Percentiles rank a stretch among this genome's conserved stretches.
These are phyloP conservation scores for Stegana nigrithorax DNA, from an alignment of 2,888 invertebrate species.

Conservation along the genomic window DNA sequence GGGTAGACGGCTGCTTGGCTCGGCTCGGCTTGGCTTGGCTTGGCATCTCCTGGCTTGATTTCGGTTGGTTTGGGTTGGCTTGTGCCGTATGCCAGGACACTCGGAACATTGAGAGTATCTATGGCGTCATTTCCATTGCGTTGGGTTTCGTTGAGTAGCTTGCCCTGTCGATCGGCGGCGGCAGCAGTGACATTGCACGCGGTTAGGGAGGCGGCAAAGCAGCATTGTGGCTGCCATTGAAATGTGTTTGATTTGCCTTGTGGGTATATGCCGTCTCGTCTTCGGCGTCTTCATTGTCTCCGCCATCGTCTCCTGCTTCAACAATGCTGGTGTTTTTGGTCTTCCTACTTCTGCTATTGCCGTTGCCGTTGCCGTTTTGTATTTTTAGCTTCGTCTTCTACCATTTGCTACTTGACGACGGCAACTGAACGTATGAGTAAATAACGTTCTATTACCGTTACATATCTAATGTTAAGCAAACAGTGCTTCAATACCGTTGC, in stretches of 20 bases:
- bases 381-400: too few species aligned
- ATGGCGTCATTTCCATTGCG: too few species aligned
- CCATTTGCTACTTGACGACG: too few species aligned
- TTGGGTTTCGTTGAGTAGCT: conserved; percentile 10
- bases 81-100: too few species aligned
- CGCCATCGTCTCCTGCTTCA: too few species aligned
- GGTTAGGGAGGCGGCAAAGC: too few species aligned
- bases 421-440: neutral
- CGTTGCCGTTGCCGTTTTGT: neutral
- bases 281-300: neutral
- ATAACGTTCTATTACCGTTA: conserved; percentile 16
- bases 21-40: neutral
- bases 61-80: too few species aligned
- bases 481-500: neutral
- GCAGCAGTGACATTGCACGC: too few species aligned
- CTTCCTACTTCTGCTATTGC: too few species aligned
- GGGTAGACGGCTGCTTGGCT: neutral
- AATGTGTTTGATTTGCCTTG: conserved; percentile 15
- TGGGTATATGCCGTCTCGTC: neutral
- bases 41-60: neutral
- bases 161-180: neutral
- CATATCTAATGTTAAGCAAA: conserved; percentile 10
- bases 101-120: too few species aligned
- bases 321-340: too few species aligned
- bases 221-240: conserved; percentile 2